Evolutionary conservation across 2,113 vertebrate genomes (phyloP).

Genomic region (Protomyctophum bolini): DNA sequence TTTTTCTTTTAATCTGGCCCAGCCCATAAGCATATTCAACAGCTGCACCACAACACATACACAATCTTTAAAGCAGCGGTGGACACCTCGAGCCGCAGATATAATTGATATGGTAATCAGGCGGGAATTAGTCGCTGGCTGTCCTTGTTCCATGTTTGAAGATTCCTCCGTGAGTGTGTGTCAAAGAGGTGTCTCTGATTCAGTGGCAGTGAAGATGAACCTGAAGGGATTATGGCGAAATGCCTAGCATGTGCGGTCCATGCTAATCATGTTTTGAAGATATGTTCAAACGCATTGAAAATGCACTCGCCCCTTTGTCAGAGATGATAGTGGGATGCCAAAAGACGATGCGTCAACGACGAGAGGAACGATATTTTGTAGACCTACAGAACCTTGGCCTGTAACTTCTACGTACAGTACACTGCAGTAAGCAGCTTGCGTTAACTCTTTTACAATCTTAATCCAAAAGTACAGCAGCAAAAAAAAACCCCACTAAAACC

Average conservation of each 20-base stretch:
- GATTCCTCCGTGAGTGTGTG: conserved; percentile 18
- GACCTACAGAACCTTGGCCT: too few species aligned
- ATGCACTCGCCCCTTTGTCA: too few species aligned
- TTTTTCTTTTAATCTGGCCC: conserved; percentile 38
- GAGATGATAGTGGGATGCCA: too few species aligned
- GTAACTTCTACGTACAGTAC: too few species aligned
- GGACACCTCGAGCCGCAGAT: conserved; percentile 39
- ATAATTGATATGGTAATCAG: conserved; percentile 73
- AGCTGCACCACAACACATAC: conserved; percentile 42
- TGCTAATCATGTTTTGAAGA: not conserved
- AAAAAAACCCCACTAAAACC: too few species aligned
- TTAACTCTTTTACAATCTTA: too few species aligned
- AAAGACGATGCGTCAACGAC: too few species aligned
- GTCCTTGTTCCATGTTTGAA: conserved; percentile 60
- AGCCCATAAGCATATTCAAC: conserved; percentile 60
- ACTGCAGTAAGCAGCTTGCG: too few species aligned
- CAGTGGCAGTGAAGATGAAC: conserved; percentile 12
- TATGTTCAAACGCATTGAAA: not conserved
- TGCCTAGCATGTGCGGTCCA: conserved; percentile 10
- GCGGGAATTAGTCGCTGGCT: conserved; percentile 48
- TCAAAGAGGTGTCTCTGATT: conserved; percentile 28
- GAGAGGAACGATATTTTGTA: too few species aligned
- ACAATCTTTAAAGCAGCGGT: conserved; percentile 48
- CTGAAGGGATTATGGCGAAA: not conserved
- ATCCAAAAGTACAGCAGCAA: too few species aligned